Percentiles rank a stretch among this genome's conserved stretches.
phyloP scores from a whole-genome alignment of 2,797 vertebrate species.

The Pampus argenteus region DNA sequence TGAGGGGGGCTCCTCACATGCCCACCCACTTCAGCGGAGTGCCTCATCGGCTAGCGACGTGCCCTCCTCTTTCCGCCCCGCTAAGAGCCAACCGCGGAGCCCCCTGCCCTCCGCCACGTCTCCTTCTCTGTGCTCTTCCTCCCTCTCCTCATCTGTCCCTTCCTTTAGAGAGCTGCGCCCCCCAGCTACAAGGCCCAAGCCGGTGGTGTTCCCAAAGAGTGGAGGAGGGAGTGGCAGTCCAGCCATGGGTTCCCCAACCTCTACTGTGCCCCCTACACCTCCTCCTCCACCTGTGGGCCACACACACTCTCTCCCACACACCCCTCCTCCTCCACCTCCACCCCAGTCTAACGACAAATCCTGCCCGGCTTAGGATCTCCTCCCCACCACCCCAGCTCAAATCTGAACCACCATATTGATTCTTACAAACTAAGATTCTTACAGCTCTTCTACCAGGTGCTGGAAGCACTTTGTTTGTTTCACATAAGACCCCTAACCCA shows the following conservation, averaged over 20 bases:
- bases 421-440: slow-evolving; percentile 36
- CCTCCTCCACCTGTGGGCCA: slow-evolving; percentile 84
- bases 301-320: slow-evolving; percentile 84
- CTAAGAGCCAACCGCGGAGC: slow-evolving; percentile 87
- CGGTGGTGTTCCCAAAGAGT: slow-evolving; percentile 93
- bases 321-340: slow-evolving; percentile 90
- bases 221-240: slow-evolving; percentile 84
- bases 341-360: slow-evolving; percentile 93
- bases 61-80: slow-evolving; percentile 93
- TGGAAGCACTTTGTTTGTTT: slow-evolving; percentile 56
- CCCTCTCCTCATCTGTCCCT: slow-evolving; percentile 90
- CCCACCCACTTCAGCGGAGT: slow-evolving; percentile 92
- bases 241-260: slow-evolving; percentile 87
- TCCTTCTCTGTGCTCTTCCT: slow-evolving; percentile 87
- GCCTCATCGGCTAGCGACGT: slow-evolving; percentile 95
- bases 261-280: slow-evolving; percentile 88
- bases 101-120: slow-evolving; percentile 75
- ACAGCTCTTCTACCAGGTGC: slow-evolving; percentile 55
- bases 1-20: slow-evolving; percentile 82
- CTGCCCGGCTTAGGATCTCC: slow-evolving; percentile 89
- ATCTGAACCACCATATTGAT: slow-evolving; percentile 34
- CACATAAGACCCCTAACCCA: slow-evolving; percentile 50
- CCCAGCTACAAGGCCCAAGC: slow-evolving; percentile 94
- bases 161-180: slow-evolving; percentile 90
- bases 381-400: background rate